Evolutionary conservation across 2,888 invertebrate species (phyloP).

Genomic region (Parnassius apollo): DNA sequence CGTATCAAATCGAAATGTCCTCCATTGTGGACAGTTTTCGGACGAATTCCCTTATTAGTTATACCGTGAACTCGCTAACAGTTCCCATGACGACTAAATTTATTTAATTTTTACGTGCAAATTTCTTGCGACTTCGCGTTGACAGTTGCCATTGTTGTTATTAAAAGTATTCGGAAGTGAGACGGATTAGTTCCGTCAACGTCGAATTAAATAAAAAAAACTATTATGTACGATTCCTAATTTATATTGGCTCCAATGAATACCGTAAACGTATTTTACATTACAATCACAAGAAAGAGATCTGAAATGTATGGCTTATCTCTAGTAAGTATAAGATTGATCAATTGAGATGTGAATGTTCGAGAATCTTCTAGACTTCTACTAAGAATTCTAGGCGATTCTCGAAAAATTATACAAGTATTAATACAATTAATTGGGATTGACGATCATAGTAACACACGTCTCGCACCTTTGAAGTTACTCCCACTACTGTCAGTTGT

Average conservation of each 20-base stretch:
- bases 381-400: too few species aligned
- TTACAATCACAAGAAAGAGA: too few species aligned
- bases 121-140: conserved; percentile 62
- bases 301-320: too few species aligned
- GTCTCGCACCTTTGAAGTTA: too few species aligned
- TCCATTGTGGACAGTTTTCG: conserved; percentile 42
- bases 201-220: conserved; percentile 33
- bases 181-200: conserved; percentile 66
- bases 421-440: too few species aligned
- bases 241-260: conserved; percentile 2
- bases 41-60: conserved; percentile 66
- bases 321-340: too few species aligned
- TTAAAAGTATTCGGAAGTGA: conserved; percentile 59
- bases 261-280: too few species aligned
- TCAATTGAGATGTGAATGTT: too few species aligned
- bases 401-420: too few species aligned
- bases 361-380: too few species aligned
- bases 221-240: not conserved
- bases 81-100: conserved; percentile 78
- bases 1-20: conserved; percentile 59
- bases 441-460: too few species aligned
- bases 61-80: conserved; percentile 66
- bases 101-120: conserved; percentile 44
- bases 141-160: conserved; percentile 52
- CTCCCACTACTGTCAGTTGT: too few species aligned